Conservation (phyloP, 2,888 invertebrate genomes). For the Tiliacea aurago region DNA sequence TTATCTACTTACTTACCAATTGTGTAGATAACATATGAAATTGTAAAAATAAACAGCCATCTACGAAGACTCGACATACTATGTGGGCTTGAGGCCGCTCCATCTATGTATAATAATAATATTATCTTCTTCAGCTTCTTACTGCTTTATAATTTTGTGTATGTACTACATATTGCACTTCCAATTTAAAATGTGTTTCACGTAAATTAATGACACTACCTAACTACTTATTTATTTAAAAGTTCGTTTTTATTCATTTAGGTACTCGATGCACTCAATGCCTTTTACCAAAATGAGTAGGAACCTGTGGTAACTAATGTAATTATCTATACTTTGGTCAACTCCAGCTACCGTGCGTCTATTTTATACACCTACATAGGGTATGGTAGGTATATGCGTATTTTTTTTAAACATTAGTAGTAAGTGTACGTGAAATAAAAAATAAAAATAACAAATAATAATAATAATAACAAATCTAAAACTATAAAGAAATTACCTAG, state of each 20-base stretch:
- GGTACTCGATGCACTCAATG: neutral
- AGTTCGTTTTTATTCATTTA: conserved; percentile 14
- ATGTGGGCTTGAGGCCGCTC: conserved; percentile 5
- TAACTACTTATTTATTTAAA: neutral
- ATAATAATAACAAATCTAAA: neutral
- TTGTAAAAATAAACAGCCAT: conserved; percentile 25
- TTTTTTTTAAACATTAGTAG: neutral
- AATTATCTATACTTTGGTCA: neutral
- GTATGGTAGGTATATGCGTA: neutral
- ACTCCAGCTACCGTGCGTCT: neutral
- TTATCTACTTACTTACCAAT: neutral
- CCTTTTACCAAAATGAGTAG: conserved; percentile 3
- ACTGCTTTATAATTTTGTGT: neutral
- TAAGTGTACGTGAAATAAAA: neutral
- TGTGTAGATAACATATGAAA: neutral
- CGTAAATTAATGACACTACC: neutral
- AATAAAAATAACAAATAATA: no score
- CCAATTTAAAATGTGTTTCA: neutral
- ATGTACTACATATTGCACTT: neutral
- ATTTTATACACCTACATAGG: neutral
- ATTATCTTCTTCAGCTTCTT: neutral
- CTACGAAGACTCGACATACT: neutral
- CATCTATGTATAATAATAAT: neutral
- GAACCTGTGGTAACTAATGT: neutral
- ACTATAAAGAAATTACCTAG: neutral